phyloP scores from a whole-genome alignment of 2,888 invertebrate species.

The Coecobrya sp. region DNA sequence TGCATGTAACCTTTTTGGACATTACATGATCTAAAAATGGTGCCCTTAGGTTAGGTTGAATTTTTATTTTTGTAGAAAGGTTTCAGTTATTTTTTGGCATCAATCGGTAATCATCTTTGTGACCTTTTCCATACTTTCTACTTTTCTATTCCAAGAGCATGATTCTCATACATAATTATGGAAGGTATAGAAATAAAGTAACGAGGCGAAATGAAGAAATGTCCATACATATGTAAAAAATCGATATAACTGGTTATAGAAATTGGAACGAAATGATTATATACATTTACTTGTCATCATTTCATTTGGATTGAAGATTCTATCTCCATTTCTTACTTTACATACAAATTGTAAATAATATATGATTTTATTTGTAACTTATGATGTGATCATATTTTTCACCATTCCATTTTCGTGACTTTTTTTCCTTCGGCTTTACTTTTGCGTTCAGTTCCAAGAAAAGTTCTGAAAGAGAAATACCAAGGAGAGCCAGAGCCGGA shows the following conservation, averaged over 20 bases:
- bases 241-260: background rate
- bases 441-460: slow-evolving; percentile 92
- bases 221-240: slow-evolving; percentile 3
- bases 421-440: background rate
- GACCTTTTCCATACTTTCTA: background rate
- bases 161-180: slow-evolving; percentile 23
- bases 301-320: slow-evolving; percentile 56
- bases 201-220: slow-evolving; percentile 32
- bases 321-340: slow-evolving; percentile 11
- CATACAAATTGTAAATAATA: slow-evolving; percentile 56
- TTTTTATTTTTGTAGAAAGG: background rate
- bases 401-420: background rate
- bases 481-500: slow-evolving; percentile 94
- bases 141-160: background rate
- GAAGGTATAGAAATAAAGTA: slow-evolving; percentile 24
- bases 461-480: slow-evolving; percentile 94
- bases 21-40: background rate
- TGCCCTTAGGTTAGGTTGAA: background rate
- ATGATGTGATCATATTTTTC: slow-evolving; percentile 1
- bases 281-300: background rate
- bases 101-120: background rate
- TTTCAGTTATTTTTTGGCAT: background rate
- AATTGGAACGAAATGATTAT: slow-evolving; percentile 8
- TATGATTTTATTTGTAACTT: slow-evolving; percentile 7
- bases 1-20: background rate